Base-by-base conservation (phyloP, 2,888 invertebrate genomes). In the Epistrophella euchroma region DNA sequence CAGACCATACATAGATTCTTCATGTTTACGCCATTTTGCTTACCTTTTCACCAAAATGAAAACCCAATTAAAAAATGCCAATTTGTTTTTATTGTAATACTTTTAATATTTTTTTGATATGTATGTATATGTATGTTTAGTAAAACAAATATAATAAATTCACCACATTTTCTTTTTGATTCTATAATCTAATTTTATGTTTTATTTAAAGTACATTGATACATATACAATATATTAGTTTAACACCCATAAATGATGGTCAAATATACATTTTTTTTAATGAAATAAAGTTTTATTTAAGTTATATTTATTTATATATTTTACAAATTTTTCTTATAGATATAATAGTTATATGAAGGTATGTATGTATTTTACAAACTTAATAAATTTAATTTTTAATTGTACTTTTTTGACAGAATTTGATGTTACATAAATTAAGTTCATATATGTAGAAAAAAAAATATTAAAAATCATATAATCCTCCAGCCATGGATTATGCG, bases 401-500 rank as follows among this genome's bases (percentile, higher is more conserved):
- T 83, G 62, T 78, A 72, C 77, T 62, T 64, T 37, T 52, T n/a
- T 82, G 62, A 82, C 58, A 83, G 25, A 77, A 71, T n/a, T 58
- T 58, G 32, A 28, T 68, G 43, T 50, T 58, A 40, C 13, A 37
- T 70, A 73, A 45, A 72, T 64, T 40, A 43, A 60, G 47, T 68
- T 50, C 5, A 45, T 43, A n/a, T 73, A 47, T 1, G 25, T 62
- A 55, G 15, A 28, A 64, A 45, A 45, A 45, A 32, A 28, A 25
- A 40, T 58, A 79, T 71, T 71, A 84, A 78, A 84, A 70, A 84
- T 60, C 76, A 80, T 55, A 85, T 85, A 85, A 80, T 72, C 76
- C 76, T 80, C 85, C 85, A 85, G 85, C 85, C 85, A 56, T 85
- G 72, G 80, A 72, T 76, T 85, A 85, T 72, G 37, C 68, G 62